phyloP scores from a whole-genome alignment of 2,888 invertebrate species.

The Eurois occulta region DNA sequence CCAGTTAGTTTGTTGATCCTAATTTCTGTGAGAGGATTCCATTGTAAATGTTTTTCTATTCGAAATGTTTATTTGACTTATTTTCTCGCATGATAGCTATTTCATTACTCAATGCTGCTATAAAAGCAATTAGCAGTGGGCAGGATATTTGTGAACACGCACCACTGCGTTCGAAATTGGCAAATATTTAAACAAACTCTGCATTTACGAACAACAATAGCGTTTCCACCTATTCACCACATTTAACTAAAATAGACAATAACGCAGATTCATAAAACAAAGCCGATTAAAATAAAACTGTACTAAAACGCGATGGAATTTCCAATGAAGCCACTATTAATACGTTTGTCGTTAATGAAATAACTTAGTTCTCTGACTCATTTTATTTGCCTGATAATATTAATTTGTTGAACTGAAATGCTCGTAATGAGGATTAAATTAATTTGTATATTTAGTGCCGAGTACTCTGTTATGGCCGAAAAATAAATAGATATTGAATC shows the following conservation, averaged over 20 bases:
- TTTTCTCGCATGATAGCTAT: conserved; percentile 16
- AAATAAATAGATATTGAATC: conserved; percentile 54
- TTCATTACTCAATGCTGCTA: conserved; percentile 22
- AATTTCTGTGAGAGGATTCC: conserved; percentile 46
- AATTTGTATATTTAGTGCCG: conserved; percentile 57
- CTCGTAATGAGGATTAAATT: conserved; percentile 68
- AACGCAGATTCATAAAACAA: conserved; percentile 53
- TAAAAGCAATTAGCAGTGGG: conserved; percentile 28
- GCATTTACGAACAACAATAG: conserved; percentile 42
- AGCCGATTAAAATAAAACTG: conserved; percentile 54
- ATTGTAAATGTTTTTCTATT: conserved; percentile 39
- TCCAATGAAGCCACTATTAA: conserved; percentile 54
- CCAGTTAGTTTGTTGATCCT: conserved; percentile 53
- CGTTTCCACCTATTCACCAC: conserved; percentile 26
- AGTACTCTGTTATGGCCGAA: conserved; percentile 29
- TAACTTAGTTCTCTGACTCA: conserved; percentile 51
- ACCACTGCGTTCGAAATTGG: conserved; percentile 18
- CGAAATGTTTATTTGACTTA: conserved; percentile 26
- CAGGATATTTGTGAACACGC: conserved; percentile 21
- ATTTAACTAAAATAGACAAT: conserved; percentile 42
- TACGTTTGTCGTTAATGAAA: conserved; percentile 45
- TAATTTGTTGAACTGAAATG: conserved; percentile 62
- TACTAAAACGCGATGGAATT: conserved; percentile 53
- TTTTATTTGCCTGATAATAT: conserved; percentile 66
- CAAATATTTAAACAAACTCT: conserved; percentile 48